Evolutionary conservation across 2,888 invertebrate genomes (phyloP), one percentile per base, ranked within the genome.

Genomic region (Eristalis pertinax): DNA sequence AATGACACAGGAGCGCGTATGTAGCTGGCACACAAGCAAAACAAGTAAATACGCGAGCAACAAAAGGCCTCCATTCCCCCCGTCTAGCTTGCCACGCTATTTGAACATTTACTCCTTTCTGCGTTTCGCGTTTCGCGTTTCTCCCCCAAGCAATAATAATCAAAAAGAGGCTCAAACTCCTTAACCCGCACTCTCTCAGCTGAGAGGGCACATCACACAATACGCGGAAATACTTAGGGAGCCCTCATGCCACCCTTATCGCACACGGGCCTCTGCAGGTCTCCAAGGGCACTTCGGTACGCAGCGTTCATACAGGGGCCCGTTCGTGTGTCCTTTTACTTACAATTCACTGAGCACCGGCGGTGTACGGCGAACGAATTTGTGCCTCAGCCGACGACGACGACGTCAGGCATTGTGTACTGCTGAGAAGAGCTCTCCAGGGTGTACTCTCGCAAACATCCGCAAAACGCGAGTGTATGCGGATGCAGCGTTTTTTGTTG

Each of bases 281-380:
- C 32, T 64, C 41, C 68, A 79, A 75, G 79, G 79, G 78, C 84
- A 82, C 60, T 32, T 35, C 22, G 19, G 24, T 69, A 58, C 64
- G 75, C 65, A 78, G 69, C 73, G 63, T 65, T 69, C 69, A 84
- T 70, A 79, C 64, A 38, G 50, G 70, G 60, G n/a, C n/a, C 60
- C 62, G 63, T 15, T 13, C 13, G 43, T 22, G 56, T 84, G 84
- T 60, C 35, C 56, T 75, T 73, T 64, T n/a, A 73, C 43, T 63
- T 32, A 50, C 69, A 64, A 69, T 81, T 24, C 56, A 41, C 26
- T 65, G 58, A 75, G 35, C 67, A 60, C 63, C 24, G 26, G 29
- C 58, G 19, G n/a, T 19, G 68, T 67, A 62, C 73, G 73, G 72
- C 67, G 67, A 73, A 62, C 67, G 4, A 73, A 80, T 67, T 67